Conservation (phyloP, 1,140 invertebrate genomes). For the Rhyacophila brunnea region DNA sequence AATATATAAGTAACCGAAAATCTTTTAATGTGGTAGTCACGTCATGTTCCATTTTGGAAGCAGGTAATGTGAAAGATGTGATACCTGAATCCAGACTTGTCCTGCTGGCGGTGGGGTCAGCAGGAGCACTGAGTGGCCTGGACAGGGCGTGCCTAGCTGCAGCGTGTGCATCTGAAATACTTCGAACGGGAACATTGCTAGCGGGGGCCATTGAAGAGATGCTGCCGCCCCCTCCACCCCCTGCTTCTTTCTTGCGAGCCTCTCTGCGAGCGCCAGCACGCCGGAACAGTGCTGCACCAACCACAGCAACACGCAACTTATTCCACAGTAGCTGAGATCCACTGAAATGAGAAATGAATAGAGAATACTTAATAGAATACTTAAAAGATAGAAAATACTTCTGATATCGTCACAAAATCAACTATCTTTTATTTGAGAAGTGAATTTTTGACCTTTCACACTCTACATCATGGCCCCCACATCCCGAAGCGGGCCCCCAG, state of each 20-base stretch:
- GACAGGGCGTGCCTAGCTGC: conserved; percentile 6
- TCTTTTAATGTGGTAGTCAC: too few species aligned
- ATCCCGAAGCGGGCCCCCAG: too few species aligned
- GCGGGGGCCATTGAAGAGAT: neutral
- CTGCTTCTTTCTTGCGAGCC: conserved; percentile 35
- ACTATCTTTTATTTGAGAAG: too few species aligned
- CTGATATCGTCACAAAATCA: too few species aligned
- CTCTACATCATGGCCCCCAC: too few species aligned
- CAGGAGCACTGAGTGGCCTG: conserved; percentile 29
- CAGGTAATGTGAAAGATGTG: too few species aligned
- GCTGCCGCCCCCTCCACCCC: neutral
- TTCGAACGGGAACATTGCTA: neutral
- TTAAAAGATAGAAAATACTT: too few species aligned
- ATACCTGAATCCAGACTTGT: conserved; percentile 51
- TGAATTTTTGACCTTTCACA: too few species aligned
- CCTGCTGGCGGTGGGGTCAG: conserved; percentile 45
- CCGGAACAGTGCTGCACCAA: conserved; percentile 85
- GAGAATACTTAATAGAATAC: too few species aligned
- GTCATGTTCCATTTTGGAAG: too few species aligned
- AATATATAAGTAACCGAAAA: too few species aligned
- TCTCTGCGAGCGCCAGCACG: conserved; percentile 61
- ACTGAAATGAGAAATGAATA: conserved; percentile 35
- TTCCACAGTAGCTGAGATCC: conserved; percentile 86
- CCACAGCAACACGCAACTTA: conserved; percentile 88
- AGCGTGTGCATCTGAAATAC: neutral